Base-by-base conservation (phyloP, 2,888 invertebrate species). In the Pharmacophagus antenor region DNA sequence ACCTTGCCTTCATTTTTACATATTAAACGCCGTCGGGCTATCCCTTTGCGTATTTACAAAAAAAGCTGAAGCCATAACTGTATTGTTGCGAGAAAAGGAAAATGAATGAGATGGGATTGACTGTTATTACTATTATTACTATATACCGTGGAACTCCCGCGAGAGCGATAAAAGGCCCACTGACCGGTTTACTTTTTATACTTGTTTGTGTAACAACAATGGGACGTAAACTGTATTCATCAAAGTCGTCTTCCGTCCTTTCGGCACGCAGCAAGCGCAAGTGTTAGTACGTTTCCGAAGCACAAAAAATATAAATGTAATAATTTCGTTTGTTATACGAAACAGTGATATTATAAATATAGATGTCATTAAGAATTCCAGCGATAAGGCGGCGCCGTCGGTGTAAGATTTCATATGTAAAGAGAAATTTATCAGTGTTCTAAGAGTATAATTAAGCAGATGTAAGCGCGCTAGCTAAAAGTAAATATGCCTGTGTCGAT, bases 1-100 rank as follows among this genome's bases (percentile, higher is more conserved):
- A 88, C 89, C 89, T 90, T 85, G 88, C 84, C 89, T 88, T 89
- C 87, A 84, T 89, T 88, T 89, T 88, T 89, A 90, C 90, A 89
- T 89, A 88, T 88, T 86, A 88, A 90, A 88, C 82, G 86, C 85
- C 85, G 86, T 72, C 85, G 85, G 89, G 87, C 85, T 87, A 88
- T 88, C 88, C 90, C 90, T 88, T 88, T 81, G 82, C 88, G 87
- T 84, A 87, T 84, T 84, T 84, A 84, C 80, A 89, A 86, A 88
- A 86, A 88, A 88, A 77, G 46, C 72, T 73, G 75, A 74, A 80
- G 74, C 82, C 82, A 80, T 84, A 84, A 84, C 82, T 80, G 84
- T 86, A 85, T 85, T 84, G 86, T 87, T 82, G 80, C 78, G 79
- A 79, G 81, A 82, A 84, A 87, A 83, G 81, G 81, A 84, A 88